A percentile compares a stretch with the other conserved stretches of the same genome.
phyloP scores from a whole-genome alignment of 1,140 invertebrate genomes.

The Thaumatotibia leucotreta region DNA sequence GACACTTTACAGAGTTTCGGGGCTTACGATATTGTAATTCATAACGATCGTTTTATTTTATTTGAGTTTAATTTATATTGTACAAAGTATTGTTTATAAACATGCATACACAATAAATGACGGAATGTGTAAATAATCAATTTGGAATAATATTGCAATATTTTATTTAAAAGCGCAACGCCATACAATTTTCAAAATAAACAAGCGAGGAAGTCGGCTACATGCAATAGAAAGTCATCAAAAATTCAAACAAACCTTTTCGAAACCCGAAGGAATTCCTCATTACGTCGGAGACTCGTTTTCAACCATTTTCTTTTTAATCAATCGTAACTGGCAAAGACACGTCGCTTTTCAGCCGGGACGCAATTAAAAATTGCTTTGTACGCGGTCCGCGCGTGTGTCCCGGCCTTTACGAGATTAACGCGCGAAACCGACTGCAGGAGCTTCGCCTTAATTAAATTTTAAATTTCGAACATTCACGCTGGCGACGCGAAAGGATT shows the following conservation, averaged over 20 bases:
- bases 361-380: constrained; percentile 59
- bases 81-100: too few relatives aligned
- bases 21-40: too few relatives aligned
- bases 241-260: constrained; percentile 23
- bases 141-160: not conserved
- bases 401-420: constrained; percentile 46
- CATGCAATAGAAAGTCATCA: constrained; percentile 17
- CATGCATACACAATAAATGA: too few relatives aligned
- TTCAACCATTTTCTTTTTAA: constrained; percentile 47
- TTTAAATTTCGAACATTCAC: constrained; percentile 49
- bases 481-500: constrained; percentile 22
- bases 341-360: constrained; percentile 35
- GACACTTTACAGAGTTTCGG: too few relatives aligned
- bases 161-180: not conserved
- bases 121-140: not conserved
- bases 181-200: not conserved
- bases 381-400: constrained; percentile 38
- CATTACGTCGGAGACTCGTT: constrained; percentile 18
- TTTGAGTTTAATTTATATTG: too few relatives aligned
- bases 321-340: constrained; percentile 55
- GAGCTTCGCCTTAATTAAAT: constrained; percentile 45
- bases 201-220: not conserved
- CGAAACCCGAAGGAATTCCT: constrained; percentile 18
- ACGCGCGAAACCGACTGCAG: constrained; percentile 41
- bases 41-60: too few relatives aligned